Conservation (phyloP, 2,113 vertebrate species). For the Sander lucioperca region DNA sequence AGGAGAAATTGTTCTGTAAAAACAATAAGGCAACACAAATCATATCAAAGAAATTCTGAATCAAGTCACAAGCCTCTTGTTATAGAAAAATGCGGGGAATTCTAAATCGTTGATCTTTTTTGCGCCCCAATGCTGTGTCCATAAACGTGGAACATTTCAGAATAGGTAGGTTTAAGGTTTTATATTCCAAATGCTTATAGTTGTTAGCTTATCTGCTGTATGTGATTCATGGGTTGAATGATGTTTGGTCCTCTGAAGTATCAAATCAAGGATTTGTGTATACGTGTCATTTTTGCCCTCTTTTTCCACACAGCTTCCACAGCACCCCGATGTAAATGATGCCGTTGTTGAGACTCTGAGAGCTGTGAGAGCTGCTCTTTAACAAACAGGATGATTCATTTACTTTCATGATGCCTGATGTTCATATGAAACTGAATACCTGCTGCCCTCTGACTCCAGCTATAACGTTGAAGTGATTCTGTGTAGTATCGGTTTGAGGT, state of each 20-base stretch:
- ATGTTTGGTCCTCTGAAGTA: neutral
- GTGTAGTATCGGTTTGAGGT: neutral
- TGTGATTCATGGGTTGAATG: no score
- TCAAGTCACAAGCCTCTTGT: neutral
- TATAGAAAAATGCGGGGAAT: accelerated
- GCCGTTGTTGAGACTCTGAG: constrained; percentile 58
- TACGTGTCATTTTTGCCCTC: constrained; percentile 26
- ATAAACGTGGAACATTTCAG: neutral
- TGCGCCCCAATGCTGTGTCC: neutral
- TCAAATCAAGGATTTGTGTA: constrained; percentile 31
- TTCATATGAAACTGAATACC: constrained; percentile 41
- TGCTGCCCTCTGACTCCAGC: constrained; percentile 15
- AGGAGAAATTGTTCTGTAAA: neutral
- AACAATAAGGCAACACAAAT: neutral
- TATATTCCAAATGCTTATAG: no score
- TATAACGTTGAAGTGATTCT: constrained; percentile 20
- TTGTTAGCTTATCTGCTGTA: neutral
- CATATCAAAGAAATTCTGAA: neutral
- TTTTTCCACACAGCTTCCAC: constrained; percentile 4
- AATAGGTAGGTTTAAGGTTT: neutral
- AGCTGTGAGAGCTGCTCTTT: constrained; percentile 73
- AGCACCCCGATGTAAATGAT: constrained; percentile 59
- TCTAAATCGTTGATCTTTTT: neutral
- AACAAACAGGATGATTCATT: constrained; percentile 64
- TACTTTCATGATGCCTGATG: constrained; percentile 55